Base-by-base conservation (phyloP, 1,140 invertebrate genomes). In the Phymastichus coffea region DNA sequence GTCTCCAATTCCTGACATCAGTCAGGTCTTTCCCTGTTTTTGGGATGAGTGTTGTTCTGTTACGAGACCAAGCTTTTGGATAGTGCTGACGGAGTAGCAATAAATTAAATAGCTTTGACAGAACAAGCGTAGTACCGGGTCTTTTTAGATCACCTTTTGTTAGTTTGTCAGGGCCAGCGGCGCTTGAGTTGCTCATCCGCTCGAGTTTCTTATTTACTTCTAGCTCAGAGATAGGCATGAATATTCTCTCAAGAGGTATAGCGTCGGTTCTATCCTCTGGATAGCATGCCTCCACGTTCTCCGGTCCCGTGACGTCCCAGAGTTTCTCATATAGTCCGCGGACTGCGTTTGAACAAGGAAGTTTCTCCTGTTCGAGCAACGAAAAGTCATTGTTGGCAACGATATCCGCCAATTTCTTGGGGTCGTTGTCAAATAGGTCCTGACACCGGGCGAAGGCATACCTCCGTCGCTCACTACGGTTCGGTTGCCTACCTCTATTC, bases 1-100 rank as follows among this genome's bases (percentile, higher is more conserved):
- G 17, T 19, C 38, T 41, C 38, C 17, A 41, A 20, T 41, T 41
- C 2, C 38, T 17, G 4, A 41, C 15, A 19, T 17, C 17, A 15
- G 9, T 19, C 15, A 20, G 1, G 17, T 41, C 17, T 4, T 1
- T 17, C 4, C 1, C n/a, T 20, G 17, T 4, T 17, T 41, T 41
- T 19, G 12, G 38, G n/a, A n/a, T n/a, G n/a, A n/a, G n/a, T n/a
- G n/a, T n/a, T n/a, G n/a, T n/a, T n/a, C n/a, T n/a, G n/a, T 69
- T 68, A 0, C 4, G 26, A 15, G 12, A 52, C 68, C 67, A 69
- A 0, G 15, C 14, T 2, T 12, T 2, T 3, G 67, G 66, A 14
- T 52, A 68, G 0, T 19, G 3, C 1, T 37, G 2, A 0, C 49
- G n/a, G 0, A 28, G 0, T 0, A 65, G 0, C 0, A 70, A 1